Percentiles rank a stretch among this genome's conserved stretches.
phyloP scores from a whole-genome alignment of 1,140 invertebrate genomes.

The Trialeurodes vaporariorum region DNA sequence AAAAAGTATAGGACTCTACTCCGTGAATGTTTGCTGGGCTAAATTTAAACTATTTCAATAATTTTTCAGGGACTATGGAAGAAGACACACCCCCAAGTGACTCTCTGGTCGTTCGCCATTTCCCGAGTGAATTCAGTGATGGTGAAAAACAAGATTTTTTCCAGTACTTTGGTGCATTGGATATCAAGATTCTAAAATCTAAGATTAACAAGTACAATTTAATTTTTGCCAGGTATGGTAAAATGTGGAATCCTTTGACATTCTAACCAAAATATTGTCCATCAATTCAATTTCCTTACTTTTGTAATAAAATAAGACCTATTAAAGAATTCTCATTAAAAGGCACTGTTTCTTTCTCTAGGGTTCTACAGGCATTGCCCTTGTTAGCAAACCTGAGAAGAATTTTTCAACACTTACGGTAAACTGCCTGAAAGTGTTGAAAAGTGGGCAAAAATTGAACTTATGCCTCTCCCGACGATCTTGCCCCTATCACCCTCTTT shows the following conservation, averaged over 20 bases:
- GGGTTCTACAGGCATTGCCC: background rate
- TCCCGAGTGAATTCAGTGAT: background rate
- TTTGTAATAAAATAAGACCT: background rate
- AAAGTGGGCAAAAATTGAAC: no score
- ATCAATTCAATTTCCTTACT: background rate
- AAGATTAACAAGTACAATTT: background rate
- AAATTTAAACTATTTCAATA: background rate
- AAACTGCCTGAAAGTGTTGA: no score
- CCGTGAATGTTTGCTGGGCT: no score
- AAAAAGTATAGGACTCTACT: no score
- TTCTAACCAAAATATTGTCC: background rate
- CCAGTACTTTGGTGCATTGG: background rate
- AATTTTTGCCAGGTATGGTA: background rate
- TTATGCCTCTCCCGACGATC: background rate
- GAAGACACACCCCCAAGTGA: background rate
- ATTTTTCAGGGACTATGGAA: background rate
- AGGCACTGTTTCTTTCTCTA: background rate
- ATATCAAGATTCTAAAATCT: background rate
- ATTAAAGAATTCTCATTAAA: background rate
- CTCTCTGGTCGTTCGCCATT: background rate
- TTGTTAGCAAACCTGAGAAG: background rate
- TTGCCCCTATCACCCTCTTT: background rate
- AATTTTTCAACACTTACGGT: no score
- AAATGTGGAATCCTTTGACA: background rate
- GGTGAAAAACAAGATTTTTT: background rate